Evolutionary conservation across 2,888 invertebrate species (phyloP).

Genomic region (Ectobius pallidus): DNA sequence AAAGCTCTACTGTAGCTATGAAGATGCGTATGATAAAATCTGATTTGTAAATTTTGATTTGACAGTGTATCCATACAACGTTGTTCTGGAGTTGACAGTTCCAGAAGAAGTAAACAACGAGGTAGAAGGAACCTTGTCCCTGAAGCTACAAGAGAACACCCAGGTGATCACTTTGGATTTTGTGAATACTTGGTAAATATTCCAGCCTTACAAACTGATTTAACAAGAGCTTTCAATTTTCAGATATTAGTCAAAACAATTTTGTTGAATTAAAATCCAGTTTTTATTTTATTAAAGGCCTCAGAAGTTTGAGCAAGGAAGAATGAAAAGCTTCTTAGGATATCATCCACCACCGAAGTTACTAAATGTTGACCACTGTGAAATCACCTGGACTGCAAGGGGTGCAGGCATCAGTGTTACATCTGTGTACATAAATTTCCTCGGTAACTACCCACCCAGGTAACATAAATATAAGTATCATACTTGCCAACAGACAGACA

Average conservation of each 20-base stretch:
- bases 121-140: not conserved
- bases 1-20: too few species aligned
- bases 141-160: not conserved
- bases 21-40: too few species aligned
- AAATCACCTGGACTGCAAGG: not conserved
- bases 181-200: not conserved
- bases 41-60: too few species aligned
- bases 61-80: not conserved
- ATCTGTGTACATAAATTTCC: not conserved
- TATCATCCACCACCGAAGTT: not conserved
- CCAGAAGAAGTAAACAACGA: not conserved
- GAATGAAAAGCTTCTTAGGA: not conserved
- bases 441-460: not conserved
- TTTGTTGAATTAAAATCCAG: too few species aligned
- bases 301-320: constrained; percentile 5
- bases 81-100: not conserved
- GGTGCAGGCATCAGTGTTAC: not conserved
- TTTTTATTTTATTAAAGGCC: too few species aligned
- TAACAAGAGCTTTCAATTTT: too few species aligned
- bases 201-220: too few species aligned
- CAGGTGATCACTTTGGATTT: not conserved
- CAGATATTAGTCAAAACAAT: too few species aligned
- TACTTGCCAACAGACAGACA: too few species aligned
- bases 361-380: too few species aligned
- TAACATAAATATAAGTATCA: too few species aligned